Evolutionary conservation across 2,113 vertebrate species (phyloP).

Genomic region (Erpornis zantholeuca): DNA sequence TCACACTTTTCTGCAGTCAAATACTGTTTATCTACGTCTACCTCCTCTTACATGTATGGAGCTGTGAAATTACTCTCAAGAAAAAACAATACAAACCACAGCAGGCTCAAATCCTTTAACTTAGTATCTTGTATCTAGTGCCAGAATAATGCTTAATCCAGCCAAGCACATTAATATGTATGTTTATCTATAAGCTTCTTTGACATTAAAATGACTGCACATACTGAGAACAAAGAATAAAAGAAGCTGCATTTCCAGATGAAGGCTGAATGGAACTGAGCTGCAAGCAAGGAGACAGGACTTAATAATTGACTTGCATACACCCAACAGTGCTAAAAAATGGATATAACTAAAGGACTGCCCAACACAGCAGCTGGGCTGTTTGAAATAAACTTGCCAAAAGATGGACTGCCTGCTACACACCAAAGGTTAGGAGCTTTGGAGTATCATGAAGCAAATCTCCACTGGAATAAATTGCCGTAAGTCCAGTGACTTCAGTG

Average conservation of each 20-base stretch:
- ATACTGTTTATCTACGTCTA: fast-evolving
- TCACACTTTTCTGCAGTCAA: background rate
- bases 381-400: background rate
- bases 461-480: background rate
- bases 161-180: background rate
- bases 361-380: background rate
- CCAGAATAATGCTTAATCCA: background rate
- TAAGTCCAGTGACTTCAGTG: background rate
- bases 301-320: background rate
- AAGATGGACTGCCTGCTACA: background rate
- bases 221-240: background rate
- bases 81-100: background rate
- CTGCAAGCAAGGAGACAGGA: background rate
- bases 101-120: background rate
- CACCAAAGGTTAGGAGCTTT: background rate
- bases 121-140: background rate
- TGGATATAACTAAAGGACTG: background rate
- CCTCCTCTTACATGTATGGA: background rate
- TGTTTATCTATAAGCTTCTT: background rate
- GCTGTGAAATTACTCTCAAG: background rate
- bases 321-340: background rate
- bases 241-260: background rate
- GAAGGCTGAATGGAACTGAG: background rate
- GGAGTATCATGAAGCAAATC: background rate
- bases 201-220: background rate